Conservation (phyloP, 2,797 vertebrate genomes). For the Melanotaenia parkinsoni region DNA sequence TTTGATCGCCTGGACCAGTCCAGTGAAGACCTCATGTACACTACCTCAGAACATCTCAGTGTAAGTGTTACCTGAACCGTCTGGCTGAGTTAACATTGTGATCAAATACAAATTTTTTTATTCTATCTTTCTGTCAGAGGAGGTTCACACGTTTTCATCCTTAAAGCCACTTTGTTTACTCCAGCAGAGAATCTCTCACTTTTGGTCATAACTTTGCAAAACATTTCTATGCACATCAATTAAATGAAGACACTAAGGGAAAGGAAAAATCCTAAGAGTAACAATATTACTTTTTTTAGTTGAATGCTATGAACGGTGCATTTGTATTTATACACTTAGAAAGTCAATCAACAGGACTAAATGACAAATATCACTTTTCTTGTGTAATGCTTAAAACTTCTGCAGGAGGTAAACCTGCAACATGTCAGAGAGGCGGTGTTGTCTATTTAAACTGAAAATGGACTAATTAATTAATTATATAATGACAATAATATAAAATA, state of each 20-base stretch:
- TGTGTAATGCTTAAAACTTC: background rate
- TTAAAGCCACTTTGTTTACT: background rate
- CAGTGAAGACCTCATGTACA: constrained; percentile 80
- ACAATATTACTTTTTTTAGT: background rate
- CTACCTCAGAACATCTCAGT: constrained; percentile 90
- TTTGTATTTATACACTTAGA: background rate
- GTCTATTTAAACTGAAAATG: background rate
- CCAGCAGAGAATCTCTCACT: too few species aligned
- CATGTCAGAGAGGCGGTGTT: background rate
- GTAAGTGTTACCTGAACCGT: constrained; percentile 71
- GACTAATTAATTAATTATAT: background rate
- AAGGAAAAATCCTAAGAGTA: background rate
- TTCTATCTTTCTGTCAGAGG: background rate
- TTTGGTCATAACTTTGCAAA: background rate
- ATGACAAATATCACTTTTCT: background rate
- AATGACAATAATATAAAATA: background rate
- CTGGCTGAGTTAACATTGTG: background rate
- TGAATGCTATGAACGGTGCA: background rate
- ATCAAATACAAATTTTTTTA: background rate
- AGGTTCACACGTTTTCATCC: background rate
- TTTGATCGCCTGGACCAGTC: constrained; percentile 86
- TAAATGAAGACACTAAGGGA: background rate
- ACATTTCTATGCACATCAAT: background rate
- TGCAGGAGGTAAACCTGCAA: background rate
- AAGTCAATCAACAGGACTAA: background rate